Evolutionary conservation across 2,888 invertebrate species (phyloP).

Genomic region (Macrophya alboannulata): DNA sequence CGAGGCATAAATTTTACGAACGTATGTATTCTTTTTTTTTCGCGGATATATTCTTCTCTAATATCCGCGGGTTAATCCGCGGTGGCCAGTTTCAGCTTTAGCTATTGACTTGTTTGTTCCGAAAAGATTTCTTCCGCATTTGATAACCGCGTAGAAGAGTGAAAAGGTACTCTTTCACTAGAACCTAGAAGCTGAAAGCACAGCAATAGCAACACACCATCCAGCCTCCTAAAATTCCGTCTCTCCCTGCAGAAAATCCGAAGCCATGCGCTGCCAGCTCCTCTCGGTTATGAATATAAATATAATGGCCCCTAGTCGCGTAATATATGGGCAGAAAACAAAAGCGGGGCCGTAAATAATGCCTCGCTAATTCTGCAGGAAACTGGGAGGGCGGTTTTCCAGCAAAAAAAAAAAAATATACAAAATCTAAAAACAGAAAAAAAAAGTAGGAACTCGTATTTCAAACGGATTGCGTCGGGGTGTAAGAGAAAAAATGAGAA

Average conservation of each 20-base stretch:
- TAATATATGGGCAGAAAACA: constrained; percentile 66
- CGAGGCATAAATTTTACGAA: too few relatives aligned
- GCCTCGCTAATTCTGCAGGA: constrained; percentile 59
- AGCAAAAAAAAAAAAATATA: background rate
- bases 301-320: constrained; percentile 63
- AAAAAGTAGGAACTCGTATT: background rate
- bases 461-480: constrained; percentile 7
- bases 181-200: too few relatives aligned
- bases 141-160: too few relatives aligned
- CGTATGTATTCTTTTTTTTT: too few relatives aligned
- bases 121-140: too few relatives aligned
- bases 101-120: constrained; percentile 55
- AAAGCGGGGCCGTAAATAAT: constrained; percentile 67
- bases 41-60: too few relatives aligned
- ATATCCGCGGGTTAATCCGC: background rate
- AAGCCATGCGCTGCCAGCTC: background rate
- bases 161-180: background rate
- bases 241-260: background rate
- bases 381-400: constrained; percentile 52
- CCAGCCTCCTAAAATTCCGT: background rate
- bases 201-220: background rate
- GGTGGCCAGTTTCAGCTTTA: background rate
- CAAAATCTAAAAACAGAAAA: background rate
- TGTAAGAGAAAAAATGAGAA: background rate
- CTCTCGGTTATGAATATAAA: constrained; percentile 68